A percentile compares a stretch with the other conserved stretches of the same genome.
These are phyloP conservation scores for Ellobium chinense DNA, from an alignment of 2,888 invertebrate species.

Conservation along the genomic window DNA sequence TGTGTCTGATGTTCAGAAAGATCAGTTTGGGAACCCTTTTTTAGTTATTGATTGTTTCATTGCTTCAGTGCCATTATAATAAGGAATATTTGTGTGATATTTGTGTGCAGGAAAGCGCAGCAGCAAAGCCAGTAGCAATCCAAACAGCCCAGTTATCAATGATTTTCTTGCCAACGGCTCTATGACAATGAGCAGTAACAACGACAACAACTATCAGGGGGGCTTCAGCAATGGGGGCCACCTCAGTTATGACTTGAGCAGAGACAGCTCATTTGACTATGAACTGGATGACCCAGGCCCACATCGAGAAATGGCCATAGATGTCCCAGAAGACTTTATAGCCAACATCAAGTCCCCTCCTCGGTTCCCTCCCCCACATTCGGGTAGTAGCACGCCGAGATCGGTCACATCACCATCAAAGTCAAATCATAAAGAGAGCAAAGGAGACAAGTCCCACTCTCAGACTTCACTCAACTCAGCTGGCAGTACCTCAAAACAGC, in stretches of 20 bases:
- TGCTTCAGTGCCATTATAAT: not conserved
- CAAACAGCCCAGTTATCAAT: conserved; percentile 63
- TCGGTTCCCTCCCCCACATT: conserved; percentile 82
- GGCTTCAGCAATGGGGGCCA: conserved; percentile 49
- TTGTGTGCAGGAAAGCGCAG: conserved; percentile 34
- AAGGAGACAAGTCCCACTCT: not conserved
- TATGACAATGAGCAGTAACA: conserved; percentile 48
- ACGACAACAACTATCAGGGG: conserved; percentile 50
- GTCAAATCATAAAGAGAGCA: not conserved
- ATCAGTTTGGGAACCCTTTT: no score
- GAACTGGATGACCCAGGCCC: conserved; percentile 80
- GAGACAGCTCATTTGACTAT: conserved; percentile 59
- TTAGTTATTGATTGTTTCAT: not conserved
- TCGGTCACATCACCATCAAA: conserved; percentile 24
- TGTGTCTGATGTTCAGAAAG: no score
- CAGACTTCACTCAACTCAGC: conserved; percentile 27
- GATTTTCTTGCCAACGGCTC: conserved; percentile 49
- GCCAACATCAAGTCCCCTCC: conserved; percentile 94
- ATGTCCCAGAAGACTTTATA: conserved; percentile 96
- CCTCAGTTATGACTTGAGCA: conserved; percentile 42
- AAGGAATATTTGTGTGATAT: not conserved
- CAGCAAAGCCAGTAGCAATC: conserved; percentile 52
- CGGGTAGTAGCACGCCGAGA: not conserved
- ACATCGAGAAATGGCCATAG: conserved; percentile 99
- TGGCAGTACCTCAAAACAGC: conserved; percentile 10